Percentiles rank a stretch among this genome's conserved stretches.
phyloP scores from a whole-genome alignment of 2,888 invertebrate genomes.

The Vesta saturnalis region DNA sequence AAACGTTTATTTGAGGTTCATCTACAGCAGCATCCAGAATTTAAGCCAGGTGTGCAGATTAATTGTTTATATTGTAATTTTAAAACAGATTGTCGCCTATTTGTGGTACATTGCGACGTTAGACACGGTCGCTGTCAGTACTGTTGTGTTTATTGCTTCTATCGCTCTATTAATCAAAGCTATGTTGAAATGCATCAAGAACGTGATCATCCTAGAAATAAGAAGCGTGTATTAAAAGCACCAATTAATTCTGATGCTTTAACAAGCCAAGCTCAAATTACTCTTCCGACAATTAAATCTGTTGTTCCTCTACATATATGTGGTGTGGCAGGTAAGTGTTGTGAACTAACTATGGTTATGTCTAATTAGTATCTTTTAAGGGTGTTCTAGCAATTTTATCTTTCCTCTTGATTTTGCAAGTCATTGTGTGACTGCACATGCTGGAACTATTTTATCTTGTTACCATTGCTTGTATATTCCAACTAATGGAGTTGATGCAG shows the following conservation, averaged over 20 bases:
- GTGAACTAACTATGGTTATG: too few species aligned
- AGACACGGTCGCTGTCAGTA: constrained; percentile 70
- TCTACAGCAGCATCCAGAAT: constrained; percentile 55
- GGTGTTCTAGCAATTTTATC: constrained; percentile 19
- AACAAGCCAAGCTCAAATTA: constrained; percentile 39
- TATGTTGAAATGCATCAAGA: constrained; percentile 70
- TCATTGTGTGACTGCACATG: constrained; percentile 25
- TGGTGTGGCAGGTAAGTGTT: constrained; percentile 42
- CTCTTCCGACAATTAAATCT: constrained; percentile 37
- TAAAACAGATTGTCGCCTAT: constrained; percentile 60
- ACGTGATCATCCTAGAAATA: constrained; percentile 55
- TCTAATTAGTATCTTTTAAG: constrained; percentile 13
- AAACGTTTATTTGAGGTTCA: constrained; percentile 59
- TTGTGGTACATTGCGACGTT: constrained; percentile 67
- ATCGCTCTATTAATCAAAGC: constrained; percentile 69
- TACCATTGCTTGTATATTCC: constrained; percentile 7
- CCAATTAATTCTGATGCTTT: constrained; percentile 49
- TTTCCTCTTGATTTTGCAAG: constrained; percentile 27
- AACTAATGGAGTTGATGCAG: background rate
- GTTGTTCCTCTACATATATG: constrained; percentile 51
- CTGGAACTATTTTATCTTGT: constrained; percentile 9
- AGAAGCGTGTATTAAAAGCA: constrained; percentile 43
- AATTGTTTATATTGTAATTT: constrained; percentile 64
- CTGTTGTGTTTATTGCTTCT: constrained; percentile 75
- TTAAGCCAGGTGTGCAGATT: constrained; percentile 43